Evolutionary conservation across 1,140 invertebrate species (phyloP).

Genomic region (Magallana gigas): DNA sequence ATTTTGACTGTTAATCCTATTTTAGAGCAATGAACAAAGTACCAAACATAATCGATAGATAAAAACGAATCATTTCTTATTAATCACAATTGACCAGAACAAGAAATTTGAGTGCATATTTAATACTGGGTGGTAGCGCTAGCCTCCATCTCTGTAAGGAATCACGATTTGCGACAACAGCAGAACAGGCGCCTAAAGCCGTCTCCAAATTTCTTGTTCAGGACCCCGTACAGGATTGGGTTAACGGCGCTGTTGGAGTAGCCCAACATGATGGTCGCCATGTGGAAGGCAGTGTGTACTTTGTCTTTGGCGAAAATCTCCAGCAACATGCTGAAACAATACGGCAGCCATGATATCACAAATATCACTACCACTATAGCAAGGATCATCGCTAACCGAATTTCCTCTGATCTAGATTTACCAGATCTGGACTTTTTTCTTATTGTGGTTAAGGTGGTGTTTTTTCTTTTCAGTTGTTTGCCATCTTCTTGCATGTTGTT

Average conservation of each 20-base stretch:
- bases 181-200: slow-evolving; percentile 59
- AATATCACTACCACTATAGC: slow-evolving; percentile 67
- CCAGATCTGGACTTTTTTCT: slow-evolving; percentile 21
- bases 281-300: slow-evolving; percentile 55
- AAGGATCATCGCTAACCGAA: slow-evolving; percentile 61
- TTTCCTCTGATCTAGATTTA: slow-evolving; percentile 63
- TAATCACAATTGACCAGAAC: too few relatives aligned
- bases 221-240: slow-evolving; percentile 69
- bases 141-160: too few relatives aligned
- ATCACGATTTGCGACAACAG: not conserved
- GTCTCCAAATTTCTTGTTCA: slow-evolving; percentile 67
- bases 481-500: not conserved
- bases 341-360: slow-evolving; percentile 70
- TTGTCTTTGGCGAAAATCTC: slow-evolving; percentile 56
- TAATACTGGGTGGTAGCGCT: too few relatives aligned
- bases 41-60: too few relatives aligned
- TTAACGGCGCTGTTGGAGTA: slow-evolving; percentile 71
- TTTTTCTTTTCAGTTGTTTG: not conserved
- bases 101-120: too few relatives aligned
- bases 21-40: too few relatives aligned
- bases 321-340: slow-evolving; percentile 71
- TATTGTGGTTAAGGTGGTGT: not conserved
- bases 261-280: slow-evolving; percentile 67
- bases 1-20: too few relatives aligned
- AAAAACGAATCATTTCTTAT: too few relatives aligned